Conservation (phyloP, 1,140 invertebrate species). For the Hylaeus volcanicus region DNA sequence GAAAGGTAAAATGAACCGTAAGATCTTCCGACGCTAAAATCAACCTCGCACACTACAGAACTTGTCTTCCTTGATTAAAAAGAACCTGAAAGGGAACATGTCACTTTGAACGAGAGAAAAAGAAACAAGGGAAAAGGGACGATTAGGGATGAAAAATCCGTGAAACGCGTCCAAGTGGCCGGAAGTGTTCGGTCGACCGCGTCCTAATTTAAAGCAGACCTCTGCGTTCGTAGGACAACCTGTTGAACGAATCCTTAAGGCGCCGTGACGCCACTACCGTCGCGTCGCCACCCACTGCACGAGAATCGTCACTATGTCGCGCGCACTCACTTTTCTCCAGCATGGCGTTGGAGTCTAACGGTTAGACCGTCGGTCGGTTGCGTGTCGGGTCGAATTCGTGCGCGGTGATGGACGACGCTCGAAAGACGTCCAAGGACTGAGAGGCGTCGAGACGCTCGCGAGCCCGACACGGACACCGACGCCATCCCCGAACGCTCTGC, state of each 20-base stretch:
- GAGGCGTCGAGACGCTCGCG: conserved; percentile 74
- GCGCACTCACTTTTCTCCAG: conserved; percentile 78
- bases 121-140: background rate
- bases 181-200: background rate
- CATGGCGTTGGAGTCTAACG: conserved; percentile 59
- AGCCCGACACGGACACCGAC: conserved; percentile 60
- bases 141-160: background rate
- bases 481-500: conserved; percentile 65
- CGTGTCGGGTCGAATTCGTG: conserved; percentile 45
- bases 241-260: conserved; percentile 58
- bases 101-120: background rate
- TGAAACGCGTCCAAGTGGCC: background rate
- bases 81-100: too few relatives aligned
- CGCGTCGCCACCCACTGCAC: background rate
- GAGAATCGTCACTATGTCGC: background rate
- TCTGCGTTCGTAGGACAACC: conserved; percentile 51
- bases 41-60: too few relatives aligned
- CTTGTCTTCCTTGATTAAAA: too few relatives aligned
- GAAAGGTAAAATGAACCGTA: too few relatives aligned
- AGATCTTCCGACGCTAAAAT: too few relatives aligned
- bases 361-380: background rate
- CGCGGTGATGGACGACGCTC: conserved; percentile 49
- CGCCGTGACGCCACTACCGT: background rate
- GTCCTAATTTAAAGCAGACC: conserved; percentile 11
- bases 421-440: conserved; percentile 73